phyloP scores from a whole-genome alignment of 2,888 invertebrate species.

The Leucophora obtusa region DNA sequence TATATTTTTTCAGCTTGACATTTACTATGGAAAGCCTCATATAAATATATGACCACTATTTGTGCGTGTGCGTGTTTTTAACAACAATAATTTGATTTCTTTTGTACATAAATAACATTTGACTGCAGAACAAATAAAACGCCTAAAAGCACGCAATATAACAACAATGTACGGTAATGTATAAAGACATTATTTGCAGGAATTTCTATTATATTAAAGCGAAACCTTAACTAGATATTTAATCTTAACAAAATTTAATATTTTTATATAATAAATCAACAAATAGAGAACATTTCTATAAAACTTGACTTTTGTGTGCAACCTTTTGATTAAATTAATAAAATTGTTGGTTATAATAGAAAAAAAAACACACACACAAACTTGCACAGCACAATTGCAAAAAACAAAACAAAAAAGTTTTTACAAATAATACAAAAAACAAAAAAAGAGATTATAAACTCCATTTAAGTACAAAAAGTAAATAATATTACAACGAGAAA shows the following conservation, averaged over 20 bases:
- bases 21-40: too few species aligned
- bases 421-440: constrained; percentile 21
- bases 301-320: neutral
- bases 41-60: too few species aligned
- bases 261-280: neutral
- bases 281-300: neutral
- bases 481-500: constrained; percentile 46
- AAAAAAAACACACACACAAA: constrained; percentile 7
- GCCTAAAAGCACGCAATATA: constrained; percentile 54
- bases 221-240: too few species aligned
- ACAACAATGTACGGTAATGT: neutral
- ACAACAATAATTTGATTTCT: neutral
- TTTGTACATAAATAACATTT: neutral
- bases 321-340: constrained; percentile 53
- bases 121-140: constrained; percentile 17
- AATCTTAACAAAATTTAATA: neutral
- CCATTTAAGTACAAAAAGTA: constrained; percentile 56
- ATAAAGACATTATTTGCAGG: neutral
- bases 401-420: constrained; percentile 4
- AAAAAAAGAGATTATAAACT: constrained; percentile 57
- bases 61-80: too few species aligned
- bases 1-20: too few species aligned
- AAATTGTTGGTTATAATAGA: constrained; percentile 18
- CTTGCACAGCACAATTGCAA: constrained; percentile 8
- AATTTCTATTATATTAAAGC: neutral